Base-by-base conservation (phyloP, 1,140 invertebrate species). In the Sinella curviseta region DNA sequence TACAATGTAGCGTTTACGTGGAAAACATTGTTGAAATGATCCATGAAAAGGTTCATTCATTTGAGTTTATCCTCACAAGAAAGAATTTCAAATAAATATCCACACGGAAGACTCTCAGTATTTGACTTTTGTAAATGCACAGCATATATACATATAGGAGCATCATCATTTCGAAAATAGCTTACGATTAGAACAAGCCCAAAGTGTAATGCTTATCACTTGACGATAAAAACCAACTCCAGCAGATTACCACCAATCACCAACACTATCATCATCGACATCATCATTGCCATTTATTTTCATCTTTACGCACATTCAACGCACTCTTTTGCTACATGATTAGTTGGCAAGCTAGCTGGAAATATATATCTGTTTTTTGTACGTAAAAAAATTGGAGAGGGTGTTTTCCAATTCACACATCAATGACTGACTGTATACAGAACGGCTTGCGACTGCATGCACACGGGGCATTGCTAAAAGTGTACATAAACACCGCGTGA, bases 351-450 rank as follows among this genome's bases (percentile, higher is more conserved):
- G 31, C 26, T 30, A 17, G 65, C 26, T 30, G 24, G 65, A 70
- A 70, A 70, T 31, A 70, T 70, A 70, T 30, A 70, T 70, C 65
- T 8, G 4, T 70, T 33, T 70, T 70, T 70, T 30, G 65, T 70
- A 31, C 31, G 65, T 33, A 12, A 70, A 70, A 31, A 70, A 70
- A 33, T 70, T 70, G 26, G 65, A 70, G n/a, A 33, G 65, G 65
- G 65, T 70, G 65, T 70, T 70, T 70, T 70, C 65, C 65, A 70
- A 33, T 70, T 70, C 65, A 70, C 65, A 70, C 65, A 31, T 70
- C 26, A 70, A 70, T 70, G 65, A 33, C 1, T 70, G 24, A 65
- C 12, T 33, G 26, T 70, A 70, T 65, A 70, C 31, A 31, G 55
- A 60, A 24, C 24, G 55, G n/a, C 3, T 60, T 3, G 24, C 12